Percentiles rank a stretch among this genome's conserved stretches.
phyloP scores from a whole-genome alignment of 2,888 invertebrate species.

The Ariolimax columbianus region DNA sequence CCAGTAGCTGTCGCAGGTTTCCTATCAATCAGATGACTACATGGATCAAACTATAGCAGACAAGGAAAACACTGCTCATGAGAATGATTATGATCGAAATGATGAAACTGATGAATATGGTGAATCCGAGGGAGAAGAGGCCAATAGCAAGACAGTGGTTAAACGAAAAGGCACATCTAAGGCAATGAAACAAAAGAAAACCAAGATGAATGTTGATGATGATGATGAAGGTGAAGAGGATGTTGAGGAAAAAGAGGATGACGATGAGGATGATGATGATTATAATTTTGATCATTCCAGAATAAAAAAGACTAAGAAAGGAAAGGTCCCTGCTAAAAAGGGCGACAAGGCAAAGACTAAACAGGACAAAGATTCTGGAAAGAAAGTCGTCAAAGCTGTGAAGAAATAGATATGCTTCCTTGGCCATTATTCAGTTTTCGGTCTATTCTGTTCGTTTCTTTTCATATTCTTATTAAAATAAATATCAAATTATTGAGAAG shows the following conservation, averaged over 20 bases:
- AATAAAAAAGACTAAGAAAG: too few relatives aligned
- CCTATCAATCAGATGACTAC: neutral
- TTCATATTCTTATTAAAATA: neutral
- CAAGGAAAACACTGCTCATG: neutral
- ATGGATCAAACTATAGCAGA: neutral
- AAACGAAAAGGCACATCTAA: slow-evolving; percentile 15
- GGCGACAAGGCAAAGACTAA: too few relatives aligned
- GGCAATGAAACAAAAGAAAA: slow-evolving; percentile 11
- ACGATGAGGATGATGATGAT: too few relatives aligned
- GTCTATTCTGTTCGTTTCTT: too few relatives aligned
- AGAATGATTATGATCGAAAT: neutral
- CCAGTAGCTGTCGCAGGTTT: slow-evolving; percentile 45
- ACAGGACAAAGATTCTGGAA: neutral
- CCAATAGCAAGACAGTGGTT: neutral
- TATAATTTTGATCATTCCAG: too few relatives aligned
- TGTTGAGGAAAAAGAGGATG: too few relatives aligned
- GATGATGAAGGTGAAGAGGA: too few relatives aligned
- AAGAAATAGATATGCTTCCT: neutral
- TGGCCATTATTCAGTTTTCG: neutral
- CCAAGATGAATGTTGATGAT: too few relatives aligned
- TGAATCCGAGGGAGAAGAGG: slow-evolving; percentile 22
- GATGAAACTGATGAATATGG: neutral
- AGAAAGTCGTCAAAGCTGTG: neutral
- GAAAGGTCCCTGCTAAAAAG: too few relatives aligned
- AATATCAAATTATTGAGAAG: neutral